Evolutionary conservation across 2,113 vertebrate genomes (phyloP).

Genomic region (Aix galericulata): DNA sequence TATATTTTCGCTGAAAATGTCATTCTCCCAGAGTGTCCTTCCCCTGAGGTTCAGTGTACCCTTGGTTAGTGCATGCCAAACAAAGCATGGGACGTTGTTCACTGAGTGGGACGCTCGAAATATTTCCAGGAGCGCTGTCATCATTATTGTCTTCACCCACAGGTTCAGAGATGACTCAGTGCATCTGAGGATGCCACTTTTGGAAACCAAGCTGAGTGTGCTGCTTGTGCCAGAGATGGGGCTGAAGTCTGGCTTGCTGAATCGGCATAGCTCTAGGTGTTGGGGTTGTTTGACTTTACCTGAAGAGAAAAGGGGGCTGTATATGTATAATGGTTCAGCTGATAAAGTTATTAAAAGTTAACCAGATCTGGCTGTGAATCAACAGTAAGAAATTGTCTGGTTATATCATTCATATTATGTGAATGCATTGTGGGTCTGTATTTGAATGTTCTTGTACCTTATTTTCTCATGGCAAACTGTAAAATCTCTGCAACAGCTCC

Average conservation of each 20-base stretch:
- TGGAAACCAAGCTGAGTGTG: background rate
- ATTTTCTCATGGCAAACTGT: background rate
- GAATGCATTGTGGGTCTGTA: background rate
- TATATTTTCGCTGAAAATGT: background rate
- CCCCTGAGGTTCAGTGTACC: background rate
- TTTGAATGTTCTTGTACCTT: background rate
- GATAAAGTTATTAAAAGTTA: background rate
- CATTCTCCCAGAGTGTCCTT: background rate
- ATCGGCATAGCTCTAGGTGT: background rate
- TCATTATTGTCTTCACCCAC: constrained; percentile 7
- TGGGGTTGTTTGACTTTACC: background rate
- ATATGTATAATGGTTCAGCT: background rate
- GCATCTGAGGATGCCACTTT: background rate
- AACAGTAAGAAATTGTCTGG: background rate
- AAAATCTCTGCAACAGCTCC: background rate
- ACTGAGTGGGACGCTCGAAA: constrained; percentile 19
- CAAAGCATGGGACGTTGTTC: constrained; percentile 6
- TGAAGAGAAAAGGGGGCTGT: background rate
- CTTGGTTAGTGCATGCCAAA: background rate
- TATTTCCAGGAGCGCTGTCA: constrained; percentile 32
- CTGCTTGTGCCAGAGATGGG: background rate
- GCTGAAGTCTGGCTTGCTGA: background rate
- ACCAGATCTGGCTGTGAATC: background rate
- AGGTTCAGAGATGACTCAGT: constrained; percentile 44
- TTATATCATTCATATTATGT: background rate